A percentile compares a stretch with the other conserved stretches of the same genome.
phyloP scores from a whole-genome alignment of 1,140 invertebrate species.

The Ceratina japonica region DNA sequence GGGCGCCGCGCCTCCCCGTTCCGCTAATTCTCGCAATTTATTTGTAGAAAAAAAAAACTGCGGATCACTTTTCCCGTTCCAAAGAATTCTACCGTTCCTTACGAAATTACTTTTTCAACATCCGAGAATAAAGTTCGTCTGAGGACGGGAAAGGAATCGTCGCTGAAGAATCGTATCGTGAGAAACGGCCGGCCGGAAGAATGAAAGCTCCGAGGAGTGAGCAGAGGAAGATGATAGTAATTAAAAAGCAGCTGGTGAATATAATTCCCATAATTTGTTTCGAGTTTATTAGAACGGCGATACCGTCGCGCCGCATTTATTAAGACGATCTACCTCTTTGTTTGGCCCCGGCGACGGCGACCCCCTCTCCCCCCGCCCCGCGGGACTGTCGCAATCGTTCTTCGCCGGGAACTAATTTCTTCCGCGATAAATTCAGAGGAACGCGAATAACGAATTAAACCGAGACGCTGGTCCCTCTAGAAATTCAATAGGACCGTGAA shows the following conservation, averaged over 20 bases:
- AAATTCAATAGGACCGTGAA: too few relatives aligned
- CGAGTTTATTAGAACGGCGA: conserved; percentile 52
- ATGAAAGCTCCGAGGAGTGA: conserved; percentile 11
- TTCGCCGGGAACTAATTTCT: conserved; percentile 17
- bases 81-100: too few relatives aligned
- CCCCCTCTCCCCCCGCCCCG: not conserved
- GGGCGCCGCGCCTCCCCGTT: not conserved
- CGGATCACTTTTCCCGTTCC: too few relatives aligned
- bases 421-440: conserved; percentile 4
- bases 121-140: too few relatives aligned
- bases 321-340: conserved; percentile 17
- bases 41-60: too few relatives aligned
- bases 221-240: conserved; percentile 45
- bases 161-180: not conserved
- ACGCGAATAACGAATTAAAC: too few relatives aligned
- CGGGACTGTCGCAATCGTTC: conserved; percentile 9
- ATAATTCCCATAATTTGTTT: conserved; percentile 36
- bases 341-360: not conserved
- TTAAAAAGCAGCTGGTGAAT: conserved; percentile 54
- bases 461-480: too few relatives aligned
- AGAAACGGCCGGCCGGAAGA: not conserved
- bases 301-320: conserved; percentile 42
- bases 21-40: too few relatives aligned
- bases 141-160: not conserved
- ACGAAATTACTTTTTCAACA: too few relatives aligned